Percentiles rank a stretch among this genome's conserved stretches.
Conservation (phyloP, 2,113 vertebrate genomes). For the Chrysemys picta region DNA sequence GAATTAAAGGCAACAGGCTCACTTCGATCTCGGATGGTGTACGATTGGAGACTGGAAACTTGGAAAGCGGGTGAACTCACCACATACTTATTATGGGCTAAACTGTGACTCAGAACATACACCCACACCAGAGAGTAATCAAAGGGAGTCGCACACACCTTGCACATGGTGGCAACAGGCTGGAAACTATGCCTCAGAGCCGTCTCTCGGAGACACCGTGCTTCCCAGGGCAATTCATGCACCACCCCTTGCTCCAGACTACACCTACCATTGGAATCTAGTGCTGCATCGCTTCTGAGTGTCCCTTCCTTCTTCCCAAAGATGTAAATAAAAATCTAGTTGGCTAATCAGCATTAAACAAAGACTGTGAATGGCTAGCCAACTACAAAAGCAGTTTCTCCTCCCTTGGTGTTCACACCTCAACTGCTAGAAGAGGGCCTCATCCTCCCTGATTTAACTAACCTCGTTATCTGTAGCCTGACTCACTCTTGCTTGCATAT, state of each 20-base stretch:
- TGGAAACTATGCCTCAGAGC: background rate
- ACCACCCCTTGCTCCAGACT: background rate
- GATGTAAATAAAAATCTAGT: background rate
- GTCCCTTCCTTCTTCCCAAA: background rate
- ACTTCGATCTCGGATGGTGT: background rate
- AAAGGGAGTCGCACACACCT: background rate
- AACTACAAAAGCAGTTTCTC: no score
- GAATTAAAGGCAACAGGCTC: background rate
- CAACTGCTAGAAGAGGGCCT: no score
- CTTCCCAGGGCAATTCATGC: background rate
- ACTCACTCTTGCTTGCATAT: no score
- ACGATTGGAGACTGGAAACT: background rate
- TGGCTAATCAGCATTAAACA: no score
- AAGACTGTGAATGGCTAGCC: no score
- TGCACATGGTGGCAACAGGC: background rate
- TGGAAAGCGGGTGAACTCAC: background rate
- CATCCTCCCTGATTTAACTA: no score
- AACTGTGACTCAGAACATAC: background rate
- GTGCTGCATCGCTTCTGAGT: fast-evolving
- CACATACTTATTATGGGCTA: no score
- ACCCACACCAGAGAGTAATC: fast-evolving
- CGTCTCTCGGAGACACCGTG: background rate
- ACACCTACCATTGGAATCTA: background rate
- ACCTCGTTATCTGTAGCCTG: no score
- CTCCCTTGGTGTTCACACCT: no score